Evolutionary conservation across 2,888 invertebrate genomes (phyloP), one percentile per base, ranked within the genome.

Genomic region (Exephanes ischioxanthus): DNA sequence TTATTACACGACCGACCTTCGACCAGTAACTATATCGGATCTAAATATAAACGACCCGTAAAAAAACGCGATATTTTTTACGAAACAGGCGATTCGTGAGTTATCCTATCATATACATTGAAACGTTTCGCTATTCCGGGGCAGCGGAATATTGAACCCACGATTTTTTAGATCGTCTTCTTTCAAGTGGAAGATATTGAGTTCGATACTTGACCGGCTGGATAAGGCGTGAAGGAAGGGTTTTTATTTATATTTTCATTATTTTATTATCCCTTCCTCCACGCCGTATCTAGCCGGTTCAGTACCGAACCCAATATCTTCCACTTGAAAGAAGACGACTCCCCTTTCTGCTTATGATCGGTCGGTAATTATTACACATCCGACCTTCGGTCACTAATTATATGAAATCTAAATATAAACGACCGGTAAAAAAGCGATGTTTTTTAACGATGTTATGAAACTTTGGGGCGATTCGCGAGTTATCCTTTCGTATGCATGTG

Each of bases 401-500:
- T 22, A 30, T 19, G 1, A 30, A 66, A 45, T 45, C n/a, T 14
- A 73, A 61, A 63, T 58, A 75, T 75, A 75, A 75, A 66, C 30
- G 26, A 9, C 26, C 26, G 26, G 48, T 19, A 48, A 30, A 3
- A 48, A 37, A 33, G 37, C 4, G 66, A 67, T 53, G 66, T 76
- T 66, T 55, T 63, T 45, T 14, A 75, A 63, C 63, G 30, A n/a
- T 66, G 63, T 75, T 63, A 48, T 48, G 75, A 75, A 63, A 75
- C 30, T 61, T 48, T 22, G 22, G 16, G 33, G 14, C 45, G 48
- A 37, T 76, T 66, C 37, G 33, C 53, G 76, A 41, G 37, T 76
- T 37, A 33, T 67, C 33, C 75, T 61, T 37, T 26, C 61, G 33
- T 51, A 75, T 51, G 58, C 78, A 82, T 75, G 67, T 82, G 81